Evolutionary conservation across 2,113 vertebrate genomes (phyloP), one percentile per base, ranked within the genome.

Genomic region (Embiotoca jacksoni): DNA sequence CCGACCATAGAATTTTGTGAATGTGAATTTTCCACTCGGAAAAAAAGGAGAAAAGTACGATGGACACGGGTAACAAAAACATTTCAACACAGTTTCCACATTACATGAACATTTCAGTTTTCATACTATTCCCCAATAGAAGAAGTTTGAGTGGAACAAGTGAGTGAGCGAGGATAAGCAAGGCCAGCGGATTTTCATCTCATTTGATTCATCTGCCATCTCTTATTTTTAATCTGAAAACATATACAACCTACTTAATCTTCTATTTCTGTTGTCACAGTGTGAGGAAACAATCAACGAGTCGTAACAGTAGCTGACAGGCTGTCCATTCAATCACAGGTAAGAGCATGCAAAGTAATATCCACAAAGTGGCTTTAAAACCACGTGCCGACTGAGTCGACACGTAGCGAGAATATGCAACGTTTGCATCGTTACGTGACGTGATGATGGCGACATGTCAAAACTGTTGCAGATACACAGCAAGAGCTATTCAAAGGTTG

Each of bases 11-110:
- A 23, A 23, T 23, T 23, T 23, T 23, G 23, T 23, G 23, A 54
- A n/a, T 55, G 35, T 32, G 44, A 68, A 64, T 36, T 71, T 77
- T 83, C 62, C 56, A 77, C 52, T 32, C 35, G 36, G 68, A 32
- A 63, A 33, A 49, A 64, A 62, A 49, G 41, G 3, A 31, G 4
- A 36, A 0, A 41, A 49, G 52, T 3, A n/a, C 35, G 16, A 60
- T 35, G 44, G 36, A 33, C 57, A 47, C 23, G 61, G 63, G 50
- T 15, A 5, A 54, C 36, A 32, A 16, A 37, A 78, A 56, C 23
- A 82, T 68, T 47, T 72, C 62, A 84, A 79, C 81, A 86, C 72
- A 87, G 47, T 91, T 91, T 90, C 78, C 88, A 84, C 72, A 71
- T 64, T 76, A 74, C 75, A 58, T 13, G 37, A 72, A 75, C 55